Percentiles rank a stretch among this genome's conserved stretches.
Evolutionary conservation across 2,113 vertebrate species (phyloP).

Genomic region (Pterocles gutturalis): DNA sequence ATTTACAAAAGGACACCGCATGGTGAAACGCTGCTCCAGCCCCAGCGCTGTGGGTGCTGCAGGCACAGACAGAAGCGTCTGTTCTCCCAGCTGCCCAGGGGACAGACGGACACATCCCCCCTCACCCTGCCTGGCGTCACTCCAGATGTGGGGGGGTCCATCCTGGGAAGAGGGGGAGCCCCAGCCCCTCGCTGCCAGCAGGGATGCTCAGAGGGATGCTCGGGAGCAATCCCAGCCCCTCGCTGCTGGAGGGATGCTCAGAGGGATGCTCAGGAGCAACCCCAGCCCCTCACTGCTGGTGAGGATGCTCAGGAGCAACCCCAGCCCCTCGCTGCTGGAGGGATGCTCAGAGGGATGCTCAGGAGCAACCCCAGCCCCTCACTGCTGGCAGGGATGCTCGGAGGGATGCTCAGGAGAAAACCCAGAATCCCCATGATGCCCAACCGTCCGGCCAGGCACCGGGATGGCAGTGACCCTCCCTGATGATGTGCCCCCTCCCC

Average conservation of each 20-base stretch:
- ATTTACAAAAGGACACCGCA: accelerated
- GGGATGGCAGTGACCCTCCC: background rate
- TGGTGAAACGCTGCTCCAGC: background rate
- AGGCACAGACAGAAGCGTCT: accelerated
- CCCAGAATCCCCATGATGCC: accelerated
- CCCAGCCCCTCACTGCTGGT: no score
- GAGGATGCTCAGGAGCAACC: no score
- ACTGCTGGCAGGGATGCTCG: no score
- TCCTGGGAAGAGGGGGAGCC: no score
- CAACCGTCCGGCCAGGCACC: accelerated
- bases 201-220: no score
- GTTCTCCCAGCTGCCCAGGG: background rate
- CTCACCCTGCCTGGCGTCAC: accelerated
- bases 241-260: no score
- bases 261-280: no score
- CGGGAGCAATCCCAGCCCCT: background rate
- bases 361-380: background rate
- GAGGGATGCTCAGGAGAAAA: no score
- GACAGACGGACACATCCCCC: background rate
- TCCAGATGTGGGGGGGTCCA: background rate
- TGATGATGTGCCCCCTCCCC: accelerated
- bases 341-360: no score
- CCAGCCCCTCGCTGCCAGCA: no score
- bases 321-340: no score
- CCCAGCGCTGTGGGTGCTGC: background rate